These are phyloP conservation scores for Muntiacus muntjak DNA, from an alignment of 2,113 vertebrate genomes.

Conservation along the genomic window DNA sequence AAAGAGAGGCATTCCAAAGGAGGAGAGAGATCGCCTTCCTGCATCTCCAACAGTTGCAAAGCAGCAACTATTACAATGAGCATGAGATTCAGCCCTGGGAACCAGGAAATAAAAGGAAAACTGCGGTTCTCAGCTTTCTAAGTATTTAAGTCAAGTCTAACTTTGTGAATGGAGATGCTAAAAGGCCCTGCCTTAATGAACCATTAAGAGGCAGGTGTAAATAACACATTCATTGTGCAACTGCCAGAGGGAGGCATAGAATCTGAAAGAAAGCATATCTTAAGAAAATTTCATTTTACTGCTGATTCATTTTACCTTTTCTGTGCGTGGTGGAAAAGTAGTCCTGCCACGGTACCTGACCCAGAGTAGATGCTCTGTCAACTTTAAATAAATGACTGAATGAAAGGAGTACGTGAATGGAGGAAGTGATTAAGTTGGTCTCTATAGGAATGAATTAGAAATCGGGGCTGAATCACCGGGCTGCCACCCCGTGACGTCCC, in stretches of 20 bases:
- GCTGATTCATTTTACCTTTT: slow-evolving; percentile 24
- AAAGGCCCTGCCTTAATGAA: slow-evolving; percentile 19
- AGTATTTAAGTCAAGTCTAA: not conserved
- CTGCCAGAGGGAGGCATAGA: not conserved
- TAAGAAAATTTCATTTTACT: not conserved
- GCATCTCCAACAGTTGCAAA: not conserved
- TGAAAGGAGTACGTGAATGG: not conserved
- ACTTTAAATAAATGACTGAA: not conserved
- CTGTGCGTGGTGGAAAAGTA: not conserved
- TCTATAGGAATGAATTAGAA: not conserved
- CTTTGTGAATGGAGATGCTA: not conserved
- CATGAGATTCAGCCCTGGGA: not conserved
- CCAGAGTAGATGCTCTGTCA: not conserved
- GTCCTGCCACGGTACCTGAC: not conserved
- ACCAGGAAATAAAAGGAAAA: not conserved
- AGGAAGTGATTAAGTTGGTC: not conserved
- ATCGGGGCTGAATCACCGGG: not conserved
- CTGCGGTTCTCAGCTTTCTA: not conserved
- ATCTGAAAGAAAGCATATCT: not conserved
- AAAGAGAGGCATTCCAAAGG: not conserved
- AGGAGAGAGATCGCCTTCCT: fast-evolving
- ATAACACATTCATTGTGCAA: not conserved
- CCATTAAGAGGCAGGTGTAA: not conserved
- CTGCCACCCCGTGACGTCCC: not conserved
- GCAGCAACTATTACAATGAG: not conserved